Conservation (phyloP, 2,113 vertebrate genomes). For the Ariopsis seemanni region DNA sequence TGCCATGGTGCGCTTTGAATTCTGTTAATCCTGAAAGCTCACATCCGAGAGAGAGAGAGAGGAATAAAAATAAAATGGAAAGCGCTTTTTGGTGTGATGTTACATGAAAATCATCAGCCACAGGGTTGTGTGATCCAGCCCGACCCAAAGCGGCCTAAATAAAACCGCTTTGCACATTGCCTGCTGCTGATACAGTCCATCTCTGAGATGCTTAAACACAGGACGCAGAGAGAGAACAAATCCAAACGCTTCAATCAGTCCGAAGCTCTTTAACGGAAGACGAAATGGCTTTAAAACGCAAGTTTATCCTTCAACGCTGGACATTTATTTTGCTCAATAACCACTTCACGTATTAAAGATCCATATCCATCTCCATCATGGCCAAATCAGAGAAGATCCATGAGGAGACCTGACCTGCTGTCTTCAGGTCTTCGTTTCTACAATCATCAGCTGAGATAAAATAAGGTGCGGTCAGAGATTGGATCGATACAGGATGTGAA, state of each 20-base stretch:
- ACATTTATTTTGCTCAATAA: not conserved
- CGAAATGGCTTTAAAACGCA: not conserved
- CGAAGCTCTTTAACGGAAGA: not conserved
- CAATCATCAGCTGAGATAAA: not conserved
- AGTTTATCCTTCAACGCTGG: not conserved
- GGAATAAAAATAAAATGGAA: not conserved
- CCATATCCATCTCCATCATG: too few species aligned
- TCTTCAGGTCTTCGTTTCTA: not conserved
- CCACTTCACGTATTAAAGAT: not conserved
- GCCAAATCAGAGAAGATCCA: not conserved
- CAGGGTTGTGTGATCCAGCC: not conserved
- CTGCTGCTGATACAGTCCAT: not conserved
- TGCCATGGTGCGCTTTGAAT: not conserved
- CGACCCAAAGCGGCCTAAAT: not conserved
- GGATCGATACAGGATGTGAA: conserved; percentile 14
- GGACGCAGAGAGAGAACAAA: not conserved
- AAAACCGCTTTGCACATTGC: too few species aligned
- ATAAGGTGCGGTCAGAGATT: not conserved
- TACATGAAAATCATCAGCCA: not conserved
- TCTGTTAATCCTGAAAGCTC: not conserved
- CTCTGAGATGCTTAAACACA: not conserved
- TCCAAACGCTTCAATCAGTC: not conserved
- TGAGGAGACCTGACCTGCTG: not conserved
- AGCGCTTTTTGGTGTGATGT: not conserved
- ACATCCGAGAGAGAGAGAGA: not conserved